phyloP scores from a whole-genome alignment of 2,797 vertebrate species.

The Sebastes taczanowskii region DNA sequence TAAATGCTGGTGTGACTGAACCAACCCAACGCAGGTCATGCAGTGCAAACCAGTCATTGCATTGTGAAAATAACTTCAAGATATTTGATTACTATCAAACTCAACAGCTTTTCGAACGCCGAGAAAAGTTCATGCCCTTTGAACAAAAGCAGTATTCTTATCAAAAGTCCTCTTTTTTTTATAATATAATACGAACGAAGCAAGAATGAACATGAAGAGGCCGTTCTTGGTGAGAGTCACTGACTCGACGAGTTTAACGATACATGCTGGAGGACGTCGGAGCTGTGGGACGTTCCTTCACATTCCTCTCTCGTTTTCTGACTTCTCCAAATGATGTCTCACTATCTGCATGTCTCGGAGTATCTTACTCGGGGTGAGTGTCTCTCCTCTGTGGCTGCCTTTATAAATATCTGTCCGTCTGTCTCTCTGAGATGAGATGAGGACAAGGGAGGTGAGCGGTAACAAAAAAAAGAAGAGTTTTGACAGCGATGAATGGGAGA shows the following conservation, averaged over 20 bases:
- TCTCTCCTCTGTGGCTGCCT: neutral
- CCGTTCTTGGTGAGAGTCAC: neutral
- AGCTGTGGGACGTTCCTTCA: slow-evolving; percentile 32
- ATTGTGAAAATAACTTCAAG: neutral
- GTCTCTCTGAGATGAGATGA: slow-evolving; percentile 4
- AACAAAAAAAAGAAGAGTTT: neutral
- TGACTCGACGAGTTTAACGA: slow-evolving; percentile 10
- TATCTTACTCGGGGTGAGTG: neutral
- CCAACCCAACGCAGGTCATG: neutral
- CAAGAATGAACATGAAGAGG: slow-evolving; percentile 44
- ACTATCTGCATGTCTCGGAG: neutral
- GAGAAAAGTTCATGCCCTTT: slow-evolving; percentile 5
- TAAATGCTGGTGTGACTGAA: neutral
- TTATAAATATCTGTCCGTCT: neutral
- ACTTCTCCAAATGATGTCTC: neutral
- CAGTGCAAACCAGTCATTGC: neutral
- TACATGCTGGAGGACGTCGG: neutral
- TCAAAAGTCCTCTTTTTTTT: slow-evolving; percentile 13
- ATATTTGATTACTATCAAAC: neutral
- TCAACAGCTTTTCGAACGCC: neutral
- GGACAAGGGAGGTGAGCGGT: slow-evolving; percentile 19
- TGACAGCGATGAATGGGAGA: slow-evolving; percentile 10
- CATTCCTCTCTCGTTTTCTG: slow-evolving; percentile 12
- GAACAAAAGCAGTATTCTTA: slow-evolving; percentile 20
- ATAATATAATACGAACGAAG: slow-evolving; percentile 25